Evolutionary conservation across 2,888 invertebrate species (phyloP), one percentile per base, ranked within the genome.

Genomic region (Perdita meconis): DNA sequence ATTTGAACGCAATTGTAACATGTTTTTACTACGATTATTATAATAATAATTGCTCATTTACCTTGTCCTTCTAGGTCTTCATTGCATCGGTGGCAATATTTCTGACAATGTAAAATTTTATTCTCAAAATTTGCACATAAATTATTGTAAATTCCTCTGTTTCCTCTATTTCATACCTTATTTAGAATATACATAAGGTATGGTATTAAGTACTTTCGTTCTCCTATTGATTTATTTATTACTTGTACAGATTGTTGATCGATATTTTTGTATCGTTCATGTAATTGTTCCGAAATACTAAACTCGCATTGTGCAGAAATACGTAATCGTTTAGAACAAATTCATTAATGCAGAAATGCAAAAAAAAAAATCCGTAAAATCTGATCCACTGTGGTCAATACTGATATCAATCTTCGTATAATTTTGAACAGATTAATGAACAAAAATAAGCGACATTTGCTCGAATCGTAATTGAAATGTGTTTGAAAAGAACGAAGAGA

Each of bases 401-500:
- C 12, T 50, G 24, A 63, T 22, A n/a, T 24, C 36, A 8, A 40
- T 34, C 60, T 51, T 68, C 51, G n/a, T 60, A 26, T 59, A 68
- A 34, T 51, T 38, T 64, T 19, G 40, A 50, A 30, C 40, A 6
- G 26, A 22, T 38, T 19, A 10, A 44, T 34, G 47, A 57, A 71
- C 10, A 34, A 44, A 70, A 70, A 50, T 57, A 50, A 16, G 34
- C 36, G 42, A 30, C 6, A 30, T 30, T 30, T 30, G 30, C 6
- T 30, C 3, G 30, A 30, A 30, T 30, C 2, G 51, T 24, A 36
- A 40, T 2, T 12, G 53, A 36, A 16, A 36, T 19, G 42, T 44
- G n/a, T 57, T 65, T 65, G 19, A 70, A 61, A 56, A 34, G 3
- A 57, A 65, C 30, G 22, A 50, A 40, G 56, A 64, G 36, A 53